Base-by-base conservation (phyloP, 2,113 vertebrate genomes). In the Anguilla japonica region DNA sequence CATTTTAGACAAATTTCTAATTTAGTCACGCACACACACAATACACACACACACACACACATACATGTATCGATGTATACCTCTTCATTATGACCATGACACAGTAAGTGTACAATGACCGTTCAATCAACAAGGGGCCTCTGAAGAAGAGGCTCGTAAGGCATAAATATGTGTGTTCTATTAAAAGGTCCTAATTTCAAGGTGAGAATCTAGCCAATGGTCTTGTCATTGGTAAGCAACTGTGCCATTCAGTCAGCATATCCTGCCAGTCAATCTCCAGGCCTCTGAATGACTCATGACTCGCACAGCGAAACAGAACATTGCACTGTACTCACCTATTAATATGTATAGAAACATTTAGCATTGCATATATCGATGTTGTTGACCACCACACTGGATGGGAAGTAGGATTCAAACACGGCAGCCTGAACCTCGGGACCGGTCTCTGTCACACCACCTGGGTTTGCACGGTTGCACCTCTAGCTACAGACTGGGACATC, bases 181-280 rank as follows among this genome's bases (percentile, higher is more conserved):
- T 20, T 80, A 80, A 8, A 60, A 85, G 53, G 75, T 57, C 50
- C 20, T 46, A 11, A 50, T 41, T 41, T 46, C n/a, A 67, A 9
- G 46, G n/a, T 41, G 84, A 34, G 41, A 75, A 85, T 79, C 75
- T 46, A 29, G 71, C 43, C 11, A 39, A 26, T 78, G 56, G 46
- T 85, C 56, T 60, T 34, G 53, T 78, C 84, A 20, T 85, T 78
- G 78, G 50, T 85, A 80, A 41, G 75, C 84, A 81, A 81, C 84
- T 56, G 78, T 16, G 50, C 39, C 56, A 22, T 41, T n/a, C 82
- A 81, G 67, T 50, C 41, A 43, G 84, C 71, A 22, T 41, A 40
- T 34, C 81, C 46, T 16, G 81, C 43, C 43, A 67, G n/a, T 75
- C 71, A 29, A 39, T 41, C 41, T 71, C 43, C 46, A 50, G 41